A percentile compares a stretch with the other conserved stretches of the same genome.
Conservation (phyloP, 2,797 vertebrate species). For the Limnodromus scolopaceus region DNA sequence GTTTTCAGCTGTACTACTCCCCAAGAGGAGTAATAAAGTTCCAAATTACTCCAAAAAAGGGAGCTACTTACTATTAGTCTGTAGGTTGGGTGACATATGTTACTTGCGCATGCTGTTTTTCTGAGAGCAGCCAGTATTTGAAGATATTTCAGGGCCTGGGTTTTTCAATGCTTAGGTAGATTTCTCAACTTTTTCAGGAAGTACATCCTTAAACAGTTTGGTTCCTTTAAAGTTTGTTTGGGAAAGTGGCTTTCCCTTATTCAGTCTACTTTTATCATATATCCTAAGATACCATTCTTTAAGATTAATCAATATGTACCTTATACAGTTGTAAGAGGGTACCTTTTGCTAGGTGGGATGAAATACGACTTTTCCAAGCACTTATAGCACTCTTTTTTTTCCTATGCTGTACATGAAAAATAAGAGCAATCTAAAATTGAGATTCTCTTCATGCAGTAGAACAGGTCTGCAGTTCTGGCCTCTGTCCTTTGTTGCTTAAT, state of each 20-base stretch:
- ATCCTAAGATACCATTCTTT: neutral
- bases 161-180: neutral
- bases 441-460: neutral
- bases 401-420: neutral
- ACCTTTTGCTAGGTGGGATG: neutral
- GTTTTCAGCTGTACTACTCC: neutral
- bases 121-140: neutral
- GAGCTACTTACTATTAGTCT: neutral
- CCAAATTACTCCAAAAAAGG: neutral
- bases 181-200: neutral
- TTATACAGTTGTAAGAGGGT: neutral
- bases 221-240: neutral
- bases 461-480: neutral
- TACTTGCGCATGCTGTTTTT: neutral
- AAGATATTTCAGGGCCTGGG: neutral
- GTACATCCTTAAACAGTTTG: neutral
- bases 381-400: neutral
- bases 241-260: neutral
- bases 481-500: neutral
- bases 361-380: neutral
- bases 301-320: neutral
- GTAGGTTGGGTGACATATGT: neutral
- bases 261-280: neutral
- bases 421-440: neutral
- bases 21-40: neutral